phyloP scores from a whole-genome alignment of 2,797 vertebrate species.

The Argyrosomus regius region DNA sequence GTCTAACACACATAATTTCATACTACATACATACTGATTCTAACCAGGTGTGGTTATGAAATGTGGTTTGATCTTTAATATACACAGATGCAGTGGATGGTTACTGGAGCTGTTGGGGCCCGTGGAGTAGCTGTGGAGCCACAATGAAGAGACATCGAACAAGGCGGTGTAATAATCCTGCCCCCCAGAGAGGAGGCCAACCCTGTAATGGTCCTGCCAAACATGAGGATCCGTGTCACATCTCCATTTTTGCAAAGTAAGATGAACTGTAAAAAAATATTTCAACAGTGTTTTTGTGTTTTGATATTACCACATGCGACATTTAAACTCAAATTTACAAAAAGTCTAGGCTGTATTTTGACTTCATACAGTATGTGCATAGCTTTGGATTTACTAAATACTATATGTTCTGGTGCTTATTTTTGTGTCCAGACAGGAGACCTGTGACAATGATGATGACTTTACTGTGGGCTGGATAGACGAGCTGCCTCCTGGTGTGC shows the following conservation, averaged over 20 bases:
- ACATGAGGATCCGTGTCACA: conserved; percentile 87
- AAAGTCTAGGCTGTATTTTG: not conserved
- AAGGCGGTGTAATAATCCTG: conserved; percentile 90
- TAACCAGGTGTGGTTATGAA: not conserved
- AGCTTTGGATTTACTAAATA: not conserved
- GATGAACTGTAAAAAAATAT: not conserved
- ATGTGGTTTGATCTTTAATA: conserved; percentile 9
- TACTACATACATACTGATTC: not conserved
- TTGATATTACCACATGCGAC: not conserved
- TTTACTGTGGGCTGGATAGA: conserved; percentile 79
- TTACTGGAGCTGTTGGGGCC: conserved; percentile 93
- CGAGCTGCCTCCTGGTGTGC: conserved; percentile 79
- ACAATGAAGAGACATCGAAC: conserved; percentile 85
- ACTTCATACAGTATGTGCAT: not conserved
- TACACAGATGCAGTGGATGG: conserved; percentile 89
- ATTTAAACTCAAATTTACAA: not conserved
- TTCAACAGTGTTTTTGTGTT: not conserved
- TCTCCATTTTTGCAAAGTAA: conserved; percentile 89
- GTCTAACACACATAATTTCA: not conserved
- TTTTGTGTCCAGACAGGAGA: conserved; percentile 82
- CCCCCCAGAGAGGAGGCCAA: conserved; percentile 84
- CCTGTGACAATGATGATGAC: conserved; percentile 92
- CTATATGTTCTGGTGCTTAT: not conserved
- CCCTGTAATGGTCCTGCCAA: conserved; percentile 80
- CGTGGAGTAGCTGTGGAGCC: conserved; percentile 88